phyloP scores from a whole-genome alignment of 1,140 invertebrate genomes.

The Neodiprion virginianus region DNA sequence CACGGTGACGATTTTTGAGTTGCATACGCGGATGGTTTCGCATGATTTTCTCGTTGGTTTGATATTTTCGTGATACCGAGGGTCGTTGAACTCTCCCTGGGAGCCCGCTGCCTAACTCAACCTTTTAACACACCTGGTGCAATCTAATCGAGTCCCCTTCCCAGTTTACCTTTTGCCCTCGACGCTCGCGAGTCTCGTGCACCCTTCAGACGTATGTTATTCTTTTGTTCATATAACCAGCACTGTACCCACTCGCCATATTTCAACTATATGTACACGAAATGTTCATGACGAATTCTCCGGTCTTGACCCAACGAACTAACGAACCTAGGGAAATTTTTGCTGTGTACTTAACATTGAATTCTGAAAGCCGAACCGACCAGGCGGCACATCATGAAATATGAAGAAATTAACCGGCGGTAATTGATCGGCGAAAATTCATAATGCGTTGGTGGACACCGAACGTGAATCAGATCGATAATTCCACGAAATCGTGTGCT shows the following conservation, averaged over 20 bases:
- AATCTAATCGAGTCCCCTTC: background rate
- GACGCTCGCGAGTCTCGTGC: background rate
- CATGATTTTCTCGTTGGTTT: background rate
- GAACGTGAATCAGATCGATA: slow-evolving; percentile 12
- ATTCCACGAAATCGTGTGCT: slow-evolving; percentile 24
- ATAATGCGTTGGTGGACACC: too few relatives aligned
- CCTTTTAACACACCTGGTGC: slow-evolving; percentile 3
- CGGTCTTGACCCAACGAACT: too few relatives aligned
- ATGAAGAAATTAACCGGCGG: too few relatives aligned
- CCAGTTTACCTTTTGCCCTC: background rate
- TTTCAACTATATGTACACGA: too few relatives aligned
- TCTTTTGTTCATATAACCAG: background rate
- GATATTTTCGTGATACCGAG: background rate
- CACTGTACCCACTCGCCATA: too few relatives aligned
- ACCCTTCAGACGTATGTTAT: background rate
- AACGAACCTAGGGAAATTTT: too few relatives aligned
- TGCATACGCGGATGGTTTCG: background rate
- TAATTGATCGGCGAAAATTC: too few relatives aligned
- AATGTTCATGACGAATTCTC: too few relatives aligned
- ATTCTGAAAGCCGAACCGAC: too few relatives aligned
- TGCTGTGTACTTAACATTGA: too few relatives aligned
- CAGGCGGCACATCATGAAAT: too few relatives aligned
- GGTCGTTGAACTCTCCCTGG: background rate
- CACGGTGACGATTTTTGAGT: background rate
- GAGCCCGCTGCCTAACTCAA: background rate